These are phyloP conservation scores for Tipula helvola DNA, from an alignment of 2,888 invertebrate genomes.

Conservation along the genomic window DNA sequence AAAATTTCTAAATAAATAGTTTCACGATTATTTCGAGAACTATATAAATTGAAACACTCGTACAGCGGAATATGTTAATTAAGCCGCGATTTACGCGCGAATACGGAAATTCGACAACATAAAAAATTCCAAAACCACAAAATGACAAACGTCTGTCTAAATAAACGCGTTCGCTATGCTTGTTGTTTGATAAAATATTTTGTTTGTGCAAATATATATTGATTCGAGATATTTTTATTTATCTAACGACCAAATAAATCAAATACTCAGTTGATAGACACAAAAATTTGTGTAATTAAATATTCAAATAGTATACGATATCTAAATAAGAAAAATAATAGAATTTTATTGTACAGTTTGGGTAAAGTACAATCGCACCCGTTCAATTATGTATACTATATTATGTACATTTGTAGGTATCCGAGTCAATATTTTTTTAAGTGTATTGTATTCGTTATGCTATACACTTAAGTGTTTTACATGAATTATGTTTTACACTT, in stretches of 20 bases:
- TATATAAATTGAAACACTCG: too few species aligned
- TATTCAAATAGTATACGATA: neutral
- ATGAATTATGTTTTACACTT: neutral
- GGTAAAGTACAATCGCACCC: neutral
- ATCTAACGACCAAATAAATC: neutral
- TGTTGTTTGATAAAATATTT: neutral
- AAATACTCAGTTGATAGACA: neutral
- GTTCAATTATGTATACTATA: neutral
- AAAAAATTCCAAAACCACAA: neutral
- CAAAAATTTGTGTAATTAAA: neutral
- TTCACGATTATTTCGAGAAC: too few species aligned
- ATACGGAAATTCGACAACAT: neutral
- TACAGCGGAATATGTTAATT: too few species aligned
- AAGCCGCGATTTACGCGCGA: neutral
- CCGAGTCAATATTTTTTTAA: neutral
- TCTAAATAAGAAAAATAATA: neutral
- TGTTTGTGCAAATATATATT: neutral
- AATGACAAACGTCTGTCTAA: neutral
- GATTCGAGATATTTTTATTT: neutral
- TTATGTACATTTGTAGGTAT: neutral
- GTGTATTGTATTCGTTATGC: neutral
- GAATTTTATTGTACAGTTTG: neutral
- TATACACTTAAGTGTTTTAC: neutral
- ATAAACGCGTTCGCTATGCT: neutral
- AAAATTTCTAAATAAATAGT: too few species aligned